Percentiles rank a stretch among this genome's conserved stretches.
phyloP scores from a whole-genome alignment of 2,797 vertebrate species.

The Gymnothorax javanicus region DNA sequence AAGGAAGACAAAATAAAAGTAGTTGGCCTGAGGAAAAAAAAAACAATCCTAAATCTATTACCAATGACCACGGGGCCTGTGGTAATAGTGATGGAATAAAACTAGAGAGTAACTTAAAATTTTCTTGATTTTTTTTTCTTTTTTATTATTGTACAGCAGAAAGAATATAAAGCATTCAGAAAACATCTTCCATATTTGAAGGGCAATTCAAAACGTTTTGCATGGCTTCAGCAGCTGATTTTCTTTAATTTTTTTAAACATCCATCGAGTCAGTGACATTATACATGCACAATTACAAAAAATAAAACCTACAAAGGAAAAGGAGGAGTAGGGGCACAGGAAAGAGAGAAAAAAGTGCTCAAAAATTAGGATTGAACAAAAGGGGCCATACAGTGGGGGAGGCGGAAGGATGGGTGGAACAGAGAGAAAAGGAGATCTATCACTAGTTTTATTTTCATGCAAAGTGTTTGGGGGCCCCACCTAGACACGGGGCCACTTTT shows the following conservation, averaged over 20 bases:
- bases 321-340: constrained; percentile 41
- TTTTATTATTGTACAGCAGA: constrained; percentile 99
- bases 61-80: background rate
- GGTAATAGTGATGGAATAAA: constrained; percentile 62
- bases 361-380: constrained; percentile 58
- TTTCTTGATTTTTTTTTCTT: constrained; percentile 89
- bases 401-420: constrained; percentile 53
- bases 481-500: constrained; percentile 82
- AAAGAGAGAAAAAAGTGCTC: constrained; percentile 68
- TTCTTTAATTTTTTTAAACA: constrained; percentile 85
- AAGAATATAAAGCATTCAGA: constrained; percentile 99
- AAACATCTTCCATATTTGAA: constrained; percentile 99
- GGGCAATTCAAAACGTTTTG: constrained; percentile 99
- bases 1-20: too few species aligned
- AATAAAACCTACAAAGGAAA: constrained; percentile 97
- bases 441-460: constrained; percentile 98
- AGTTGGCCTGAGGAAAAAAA: too few species aligned
- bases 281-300: constrained; percentile 99
- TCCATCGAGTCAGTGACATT: constrained; percentile 99
- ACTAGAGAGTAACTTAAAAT: constrained; percentile 77
- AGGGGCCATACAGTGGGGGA: constrained; percentile 68
- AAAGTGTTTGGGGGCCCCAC: constrained; percentile 94
- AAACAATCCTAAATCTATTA: too few species aligned
- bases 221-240: constrained; percentile 99
- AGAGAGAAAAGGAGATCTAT: constrained; percentile 86